Conservation (phyloP, 2,113 vertebrate species). For the Charadrius vociferus region DNA sequence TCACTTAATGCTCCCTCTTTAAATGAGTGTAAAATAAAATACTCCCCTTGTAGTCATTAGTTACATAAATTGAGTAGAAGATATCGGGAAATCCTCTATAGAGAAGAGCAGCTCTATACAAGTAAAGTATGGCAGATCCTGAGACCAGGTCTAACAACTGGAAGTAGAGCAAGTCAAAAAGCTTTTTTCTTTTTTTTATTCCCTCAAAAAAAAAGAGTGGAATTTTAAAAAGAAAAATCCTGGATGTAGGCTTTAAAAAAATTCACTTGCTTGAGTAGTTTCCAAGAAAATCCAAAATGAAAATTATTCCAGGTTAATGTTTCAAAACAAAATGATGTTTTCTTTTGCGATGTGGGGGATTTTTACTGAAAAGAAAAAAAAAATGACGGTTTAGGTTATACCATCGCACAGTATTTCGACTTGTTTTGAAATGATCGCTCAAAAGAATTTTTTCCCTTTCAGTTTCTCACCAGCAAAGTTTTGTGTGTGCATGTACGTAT, state of each 20-base stretch:
- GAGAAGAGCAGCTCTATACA: not conserved
- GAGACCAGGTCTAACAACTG: not conserved
- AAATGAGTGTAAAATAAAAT: not conserved
- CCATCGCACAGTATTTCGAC: slow-evolving; percentile 6
- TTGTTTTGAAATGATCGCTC: slow-evolving; percentile 31
- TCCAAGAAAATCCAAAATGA: not conserved
- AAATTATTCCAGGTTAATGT: not conserved
- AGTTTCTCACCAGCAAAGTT: not conserved
- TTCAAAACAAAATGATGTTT: not conserved
- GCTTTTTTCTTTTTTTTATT: rapidly evolving
- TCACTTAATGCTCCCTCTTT: not conserved
- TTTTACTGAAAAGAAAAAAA: not conserved
- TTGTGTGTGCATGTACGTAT: not conserved
- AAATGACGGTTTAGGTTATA: not conserved
- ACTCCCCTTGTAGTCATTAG: not conserved
- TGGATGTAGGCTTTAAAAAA: not conserved
- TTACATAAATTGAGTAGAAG: not conserved
- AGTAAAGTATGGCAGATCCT: not conserved
- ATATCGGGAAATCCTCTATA: not conserved
- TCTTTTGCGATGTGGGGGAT: not conserved
- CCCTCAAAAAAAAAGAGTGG: not conserved
- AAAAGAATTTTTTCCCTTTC: not conserved
- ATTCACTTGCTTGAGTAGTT: not conserved
- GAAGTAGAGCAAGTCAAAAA: not conserved
- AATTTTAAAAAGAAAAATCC: not conserved